phyloP scores from a whole-genome alignment of 2,113 vertebrate species.

The Melozone crissalis region DNA sequence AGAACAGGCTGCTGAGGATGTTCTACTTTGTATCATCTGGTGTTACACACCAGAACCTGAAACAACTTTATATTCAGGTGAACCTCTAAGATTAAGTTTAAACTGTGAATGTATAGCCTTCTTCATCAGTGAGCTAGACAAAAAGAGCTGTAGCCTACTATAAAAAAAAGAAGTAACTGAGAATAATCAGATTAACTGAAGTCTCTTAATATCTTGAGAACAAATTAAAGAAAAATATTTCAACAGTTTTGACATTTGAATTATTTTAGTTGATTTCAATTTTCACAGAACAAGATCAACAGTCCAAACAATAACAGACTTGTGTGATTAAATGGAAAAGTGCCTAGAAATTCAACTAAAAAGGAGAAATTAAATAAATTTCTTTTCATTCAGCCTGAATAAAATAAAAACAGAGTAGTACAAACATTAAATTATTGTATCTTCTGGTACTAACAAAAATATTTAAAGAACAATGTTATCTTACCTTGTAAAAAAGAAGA shows the following conservation, averaged over 20 bases:
- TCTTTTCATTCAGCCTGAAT: not conserved
- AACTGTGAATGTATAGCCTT: not conserved
- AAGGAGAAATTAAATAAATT: not conserved
- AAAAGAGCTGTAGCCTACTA: not conserved
- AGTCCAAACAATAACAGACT: not conserved
- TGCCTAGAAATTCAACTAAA: not conserved
- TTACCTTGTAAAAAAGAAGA: slow-evolving; percentile 98
- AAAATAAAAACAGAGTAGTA: not conserved
- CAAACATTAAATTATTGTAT: not conserved
- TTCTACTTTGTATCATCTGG: not conserved
- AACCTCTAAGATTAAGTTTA: not conserved
- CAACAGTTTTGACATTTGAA: not conserved
- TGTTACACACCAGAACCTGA: not conserved
- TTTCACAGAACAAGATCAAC: not conserved
- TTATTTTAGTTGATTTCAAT: not conserved
- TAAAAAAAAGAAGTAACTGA: not conserved
- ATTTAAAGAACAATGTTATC: not conserved
- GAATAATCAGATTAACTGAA: not conserved
- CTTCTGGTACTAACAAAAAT: not conserved
- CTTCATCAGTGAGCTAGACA: not conserved
- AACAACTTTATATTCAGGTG: not conserved
- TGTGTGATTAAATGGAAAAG: not conserved
- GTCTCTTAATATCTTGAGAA: not conserved
- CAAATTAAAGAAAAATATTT: not conserved
- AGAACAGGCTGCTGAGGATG: not conserved